Conservation (phyloP, 2,888 invertebrate genomes). For the Rotaria socialis region DNA sequence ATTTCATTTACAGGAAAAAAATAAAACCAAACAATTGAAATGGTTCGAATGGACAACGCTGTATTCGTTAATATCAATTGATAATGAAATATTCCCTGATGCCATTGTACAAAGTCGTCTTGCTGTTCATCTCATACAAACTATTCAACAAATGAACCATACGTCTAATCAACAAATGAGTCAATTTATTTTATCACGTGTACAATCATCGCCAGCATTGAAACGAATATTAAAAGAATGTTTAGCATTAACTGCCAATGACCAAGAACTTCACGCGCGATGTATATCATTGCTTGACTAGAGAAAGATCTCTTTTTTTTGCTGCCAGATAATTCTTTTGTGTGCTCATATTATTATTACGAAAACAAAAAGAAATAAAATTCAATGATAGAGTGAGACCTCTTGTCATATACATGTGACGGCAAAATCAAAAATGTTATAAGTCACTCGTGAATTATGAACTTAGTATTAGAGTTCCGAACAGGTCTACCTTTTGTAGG, state of each 20-base stretch:
- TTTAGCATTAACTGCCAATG: neutral
- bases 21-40: neutral
- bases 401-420: too few species aligned
- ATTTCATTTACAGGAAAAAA: neutral
- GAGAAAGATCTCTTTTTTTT: neutral
- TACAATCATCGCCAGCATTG: slow-evolving; percentile 7
- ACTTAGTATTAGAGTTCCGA: too few species aligned
- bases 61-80: slow-evolving; percentile 14
- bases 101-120: slow-evolving; percentile 18
- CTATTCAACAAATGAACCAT: neutral
- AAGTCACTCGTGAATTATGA: too few species aligned
- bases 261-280: neutral
- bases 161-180: neutral
- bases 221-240: neutral
- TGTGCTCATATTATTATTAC: neutral
- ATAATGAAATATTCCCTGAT: neutral
- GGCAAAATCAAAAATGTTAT: too few species aligned
- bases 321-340: neutral
- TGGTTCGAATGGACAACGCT: slow-evolving; percentile 25
- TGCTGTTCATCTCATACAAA: slow-evolving; percentile 25
- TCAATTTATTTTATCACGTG: neutral
- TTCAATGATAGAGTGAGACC: neutral
- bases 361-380: neutral
- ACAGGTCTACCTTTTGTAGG: too few species aligned
- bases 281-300: slow-evolving; percentile 9